Evolutionary conservation across 2,797 vertebrate species (phyloP).

Genomic region (Sternotherus odoratus): DNA sequence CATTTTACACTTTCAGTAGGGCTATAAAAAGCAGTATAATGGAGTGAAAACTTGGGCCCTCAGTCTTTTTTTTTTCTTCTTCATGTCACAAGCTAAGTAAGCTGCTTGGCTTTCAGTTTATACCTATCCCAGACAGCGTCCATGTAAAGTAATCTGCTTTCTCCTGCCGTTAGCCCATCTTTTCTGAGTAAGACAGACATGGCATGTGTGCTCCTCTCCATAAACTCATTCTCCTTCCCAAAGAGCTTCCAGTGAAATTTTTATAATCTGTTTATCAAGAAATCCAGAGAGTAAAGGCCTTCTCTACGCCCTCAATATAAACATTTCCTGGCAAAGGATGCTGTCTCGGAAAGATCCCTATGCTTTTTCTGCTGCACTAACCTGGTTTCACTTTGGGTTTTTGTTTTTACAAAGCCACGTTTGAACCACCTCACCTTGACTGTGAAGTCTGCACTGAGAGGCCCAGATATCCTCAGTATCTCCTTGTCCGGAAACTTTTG

Average conservation of each 20-base stretch:
- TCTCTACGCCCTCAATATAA: conserved; percentile 21
- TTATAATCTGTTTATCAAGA: conserved; percentile 18
- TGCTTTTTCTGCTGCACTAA: neutral
- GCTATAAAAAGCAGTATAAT: neutral
- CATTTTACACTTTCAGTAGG: neutral
- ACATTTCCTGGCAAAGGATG: neutral
- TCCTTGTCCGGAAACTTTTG: conserved; percentile 95
- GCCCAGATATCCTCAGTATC: conserved; percentile 91
- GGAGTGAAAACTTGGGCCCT: neutral
- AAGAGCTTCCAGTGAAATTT: neutral
- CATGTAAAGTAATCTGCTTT: neutral
- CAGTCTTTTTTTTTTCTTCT: neutral
- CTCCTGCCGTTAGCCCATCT: neutral
- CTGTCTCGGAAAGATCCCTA: neutral
- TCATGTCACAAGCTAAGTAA: neutral
- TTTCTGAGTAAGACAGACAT: neutral
- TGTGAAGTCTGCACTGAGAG: conserved; percentile 93
- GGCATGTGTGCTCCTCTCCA: neutral
- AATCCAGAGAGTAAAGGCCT: neutral
- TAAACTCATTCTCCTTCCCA: neutral
- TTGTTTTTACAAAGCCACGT: neutral
- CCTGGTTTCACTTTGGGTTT: neutral
- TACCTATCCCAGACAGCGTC: neutral
- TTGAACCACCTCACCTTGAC: conserved; percentile 88
- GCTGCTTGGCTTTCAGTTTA: neutral